A percentile compares a stretch with the other conserved stretches of the same genome.
Evolutionary conservation across 1,140 invertebrate genomes (phyloP).

Genomic region (Cataglyphis hispanica): DNA sequence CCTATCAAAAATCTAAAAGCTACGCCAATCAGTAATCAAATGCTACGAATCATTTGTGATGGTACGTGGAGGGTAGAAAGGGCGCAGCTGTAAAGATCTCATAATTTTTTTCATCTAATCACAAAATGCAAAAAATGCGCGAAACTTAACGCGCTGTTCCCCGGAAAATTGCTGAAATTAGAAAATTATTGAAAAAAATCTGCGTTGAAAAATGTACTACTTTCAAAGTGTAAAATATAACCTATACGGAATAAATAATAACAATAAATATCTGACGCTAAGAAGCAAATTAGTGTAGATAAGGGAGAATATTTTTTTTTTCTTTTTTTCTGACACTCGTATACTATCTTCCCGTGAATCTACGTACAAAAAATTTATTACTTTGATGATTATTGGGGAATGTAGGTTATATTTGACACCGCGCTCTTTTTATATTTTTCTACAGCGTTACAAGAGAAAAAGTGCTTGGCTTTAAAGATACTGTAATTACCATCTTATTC

Average conservation of each 20-base stretch:
- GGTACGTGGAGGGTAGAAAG: no score
- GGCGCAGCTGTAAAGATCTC: no score
- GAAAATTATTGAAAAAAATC: no score
- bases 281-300: not conserved
- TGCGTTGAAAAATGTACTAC: no score
- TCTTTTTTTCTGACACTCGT: not conserved
- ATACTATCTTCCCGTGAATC: not conserved
- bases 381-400: not conserved
- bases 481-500: not conserved
- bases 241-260: not conserved
- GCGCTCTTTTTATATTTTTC: conserved; percentile 4
- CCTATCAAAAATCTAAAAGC: no score
- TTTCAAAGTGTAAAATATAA: not conserved
- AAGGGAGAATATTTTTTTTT: not conserved
- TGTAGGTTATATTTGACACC: conserved; percentile 24
- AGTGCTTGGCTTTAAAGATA: not conserved
- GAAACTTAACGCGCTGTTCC: no score
- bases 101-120: no score
- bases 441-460: not conserved
- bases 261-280: not conserved
- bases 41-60: no score
- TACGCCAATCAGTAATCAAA: no score
- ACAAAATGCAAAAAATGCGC: no score
- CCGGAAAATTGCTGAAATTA: no score
- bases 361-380: not conserved